These are phyloP conservation scores for Serripes groenlandicus DNA, from an alignment of 2,888 invertebrate species.

Conservation along the genomic window DNA sequence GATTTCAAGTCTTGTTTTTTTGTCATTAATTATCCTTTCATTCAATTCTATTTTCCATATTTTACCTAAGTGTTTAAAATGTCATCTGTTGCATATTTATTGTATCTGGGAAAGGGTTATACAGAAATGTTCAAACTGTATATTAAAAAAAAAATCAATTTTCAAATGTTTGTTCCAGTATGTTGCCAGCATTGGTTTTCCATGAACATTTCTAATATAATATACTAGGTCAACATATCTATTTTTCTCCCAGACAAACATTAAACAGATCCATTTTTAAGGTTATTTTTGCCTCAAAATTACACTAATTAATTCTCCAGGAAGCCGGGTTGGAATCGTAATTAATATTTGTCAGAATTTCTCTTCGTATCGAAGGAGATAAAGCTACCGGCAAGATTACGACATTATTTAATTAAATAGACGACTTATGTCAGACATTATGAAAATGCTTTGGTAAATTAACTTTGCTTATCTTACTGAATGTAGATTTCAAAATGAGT, in stretches of 20 bases:
- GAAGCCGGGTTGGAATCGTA: conserved; percentile 37
- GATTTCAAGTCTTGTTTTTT: too few relatives aligned
- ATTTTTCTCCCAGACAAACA: conserved; percentile 20
- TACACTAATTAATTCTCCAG: conserved; percentile 29
- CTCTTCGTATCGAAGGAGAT: conserved; percentile 36
- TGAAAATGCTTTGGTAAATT: conserved; percentile 71
- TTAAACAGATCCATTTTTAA: conserved; percentile 24
- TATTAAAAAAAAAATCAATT: too few relatives aligned
- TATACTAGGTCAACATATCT: conserved; percentile 19
- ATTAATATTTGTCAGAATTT: conserved; percentile 67
- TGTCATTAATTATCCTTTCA: too few relatives aligned
- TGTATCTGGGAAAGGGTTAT: too few relatives aligned
- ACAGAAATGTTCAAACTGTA: too few relatives aligned
- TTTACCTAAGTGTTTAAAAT: too few relatives aligned
- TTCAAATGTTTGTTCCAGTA: too few relatives aligned
- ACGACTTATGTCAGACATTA: conserved; percentile 68
- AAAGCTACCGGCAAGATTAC: conserved; percentile 32
- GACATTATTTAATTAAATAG: conserved; percentile 65
- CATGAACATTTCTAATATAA: conserved; percentile 7
- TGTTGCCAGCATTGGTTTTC: too few relatives aligned
- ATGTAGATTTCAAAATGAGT: conserved; percentile 67
- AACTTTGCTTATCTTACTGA: conserved; percentile 65
- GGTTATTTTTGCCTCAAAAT: conserved; percentile 21
- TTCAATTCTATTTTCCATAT: too few relatives aligned
- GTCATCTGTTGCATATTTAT: too few relatives aligned